Conservation (phyloP, 2,888 invertebrate species). For the Ormyrus thymus region DNA sequence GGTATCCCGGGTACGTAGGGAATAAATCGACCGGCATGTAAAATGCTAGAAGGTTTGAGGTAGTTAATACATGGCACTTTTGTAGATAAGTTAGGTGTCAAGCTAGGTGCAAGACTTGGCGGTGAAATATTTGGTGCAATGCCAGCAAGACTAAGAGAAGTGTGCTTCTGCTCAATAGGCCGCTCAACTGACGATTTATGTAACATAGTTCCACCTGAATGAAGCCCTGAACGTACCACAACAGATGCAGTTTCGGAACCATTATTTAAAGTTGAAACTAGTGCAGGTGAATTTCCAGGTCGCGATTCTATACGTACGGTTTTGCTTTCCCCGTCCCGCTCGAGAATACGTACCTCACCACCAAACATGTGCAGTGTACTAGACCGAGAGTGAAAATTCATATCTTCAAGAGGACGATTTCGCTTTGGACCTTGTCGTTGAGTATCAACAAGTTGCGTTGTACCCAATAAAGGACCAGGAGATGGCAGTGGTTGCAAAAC, state of each 20-base stretch:
- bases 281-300: background rate
- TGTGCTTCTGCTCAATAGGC: background rate
- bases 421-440: slow-evolving; percentile 76
- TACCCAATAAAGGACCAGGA: slow-evolving; percentile 88
- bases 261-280: too few species aligned
- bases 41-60: slow-evolving; percentile 77
- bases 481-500: slow-evolving; percentile 81
- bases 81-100: slow-evolving; percentile 76
- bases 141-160: slow-evolving; percentile 76
- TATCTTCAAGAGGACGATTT: slow-evolving; percentile 59
- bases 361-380: slow-evolving; percentile 84
- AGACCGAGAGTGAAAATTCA: slow-evolving; percentile 73
- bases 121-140: slow-evolving; percentile 77
- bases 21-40: slow-evolving; percentile 85
- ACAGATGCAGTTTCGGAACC: slow-evolving; percentile 80
- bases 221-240: slow-evolving; percentile 87
- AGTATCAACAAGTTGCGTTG: slow-evolving; percentile 86
- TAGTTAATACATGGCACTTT: slow-evolving; percentile 66
- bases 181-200: slow-evolving; percentile 72
- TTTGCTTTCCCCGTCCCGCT: slow-evolving; percentile 82
- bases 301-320: slow-evolving; percentile 80
- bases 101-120: slow-evolving; percentile 78
- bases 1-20: slow-evolving; percentile 92
- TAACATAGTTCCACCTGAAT: slow-evolving; percentile 89
- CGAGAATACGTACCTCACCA: slow-evolving; percentile 86